Base-by-base conservation (phyloP, 2,113 vertebrate species). In the Phainopepla nitens region DNA sequence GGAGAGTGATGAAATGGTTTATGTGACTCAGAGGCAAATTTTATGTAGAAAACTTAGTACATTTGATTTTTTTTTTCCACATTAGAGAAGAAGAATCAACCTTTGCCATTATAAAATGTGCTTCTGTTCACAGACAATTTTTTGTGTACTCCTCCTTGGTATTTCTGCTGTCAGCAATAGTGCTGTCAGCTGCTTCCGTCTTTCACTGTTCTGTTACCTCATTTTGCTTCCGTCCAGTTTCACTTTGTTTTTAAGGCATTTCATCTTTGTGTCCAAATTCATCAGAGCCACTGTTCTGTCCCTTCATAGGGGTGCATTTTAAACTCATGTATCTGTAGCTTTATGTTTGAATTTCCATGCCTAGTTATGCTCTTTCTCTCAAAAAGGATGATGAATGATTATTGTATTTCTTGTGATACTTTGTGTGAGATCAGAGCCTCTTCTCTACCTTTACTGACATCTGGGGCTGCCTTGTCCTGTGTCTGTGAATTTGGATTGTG, bases 321-420 rank as follows among this genome's bases (percentile, higher is more conserved):
- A 51, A n/a, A 47, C 24, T 87, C 4, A 0, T 2, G 1, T 27
- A 6, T 42, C 19, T 22, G 7, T 28, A 35, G 21, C 3, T 36
- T 73, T 42, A 23, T 36, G 9, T 70, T 80, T 94, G 28, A 61
- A 61, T 82, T 93, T 86, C 33, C 20, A 7, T 57, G 66, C 36
- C 28, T 27, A 42, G 7, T 64, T 89, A 21, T 0, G 3, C 10
- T 25, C 24, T 54, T 62, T 36, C 25, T 79, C 77, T 51, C 29
- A 16, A 71, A 47, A 82, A 47, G 27, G 7, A 20, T 58, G 25
- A 9, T 47, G 14, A 45, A 33, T 85, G 20, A 14, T 90, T 64
- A 5, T 29, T 76, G n/a, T 79, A 29, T 42, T 82, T 88, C 10
- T 58, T 41, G 6, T 85, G 47, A 25, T 33, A 20, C 15, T 77